Conservation (phyloP, 92 coral and sea anemone species). For the Porites evermanni region DNA sequence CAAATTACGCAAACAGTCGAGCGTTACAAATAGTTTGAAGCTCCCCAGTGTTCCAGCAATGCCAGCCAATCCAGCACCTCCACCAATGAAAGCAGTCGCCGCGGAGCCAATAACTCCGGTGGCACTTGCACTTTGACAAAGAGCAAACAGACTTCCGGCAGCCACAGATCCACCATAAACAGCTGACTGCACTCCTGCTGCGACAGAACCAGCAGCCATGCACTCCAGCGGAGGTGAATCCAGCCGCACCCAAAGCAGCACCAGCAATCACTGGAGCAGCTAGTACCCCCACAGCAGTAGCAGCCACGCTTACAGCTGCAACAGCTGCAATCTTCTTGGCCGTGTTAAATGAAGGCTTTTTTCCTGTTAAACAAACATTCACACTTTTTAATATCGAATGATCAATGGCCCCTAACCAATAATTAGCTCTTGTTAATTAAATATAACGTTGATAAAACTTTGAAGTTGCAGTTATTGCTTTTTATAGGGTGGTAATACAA, state of each 20-base stretch:
- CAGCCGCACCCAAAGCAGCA: conserved; percentile 45
- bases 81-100: conserved; percentile 23
- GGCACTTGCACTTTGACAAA: conserved; percentile 35
- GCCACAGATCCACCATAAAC: conserved; percentile 23
- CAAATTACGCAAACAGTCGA: too few relatives aligned
- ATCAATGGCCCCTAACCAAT: too few relatives aligned
- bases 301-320: conserved; percentile 16
- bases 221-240: conserved; percentile 34
- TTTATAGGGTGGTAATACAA: too few relatives aligned
- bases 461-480: too few relatives aligned
- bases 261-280: conserved; percentile 49
- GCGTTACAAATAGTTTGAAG: conserved; percentile 1
- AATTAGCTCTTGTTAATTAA: too few relatives aligned
- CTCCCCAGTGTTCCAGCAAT: background rate
- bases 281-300: conserved; percentile 32
- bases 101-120: conserved; percentile 28
- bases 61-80: conserved; percentile 4
- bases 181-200: conserved; percentile 29
- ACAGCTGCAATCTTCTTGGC: background rate
- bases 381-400: too few relatives aligned
- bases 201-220: conserved; percentile 35
- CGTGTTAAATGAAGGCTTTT: too few relatives aligned
- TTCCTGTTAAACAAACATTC: too few relatives aligned
- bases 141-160: conserved; percentile 27
- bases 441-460: too few relatives aligned